Evolutionary conservation across 2,888 invertebrate species (phyloP), one percentile per base, ranked within the genome.

Genomic region (Plagiodera versicolora): DNA sequence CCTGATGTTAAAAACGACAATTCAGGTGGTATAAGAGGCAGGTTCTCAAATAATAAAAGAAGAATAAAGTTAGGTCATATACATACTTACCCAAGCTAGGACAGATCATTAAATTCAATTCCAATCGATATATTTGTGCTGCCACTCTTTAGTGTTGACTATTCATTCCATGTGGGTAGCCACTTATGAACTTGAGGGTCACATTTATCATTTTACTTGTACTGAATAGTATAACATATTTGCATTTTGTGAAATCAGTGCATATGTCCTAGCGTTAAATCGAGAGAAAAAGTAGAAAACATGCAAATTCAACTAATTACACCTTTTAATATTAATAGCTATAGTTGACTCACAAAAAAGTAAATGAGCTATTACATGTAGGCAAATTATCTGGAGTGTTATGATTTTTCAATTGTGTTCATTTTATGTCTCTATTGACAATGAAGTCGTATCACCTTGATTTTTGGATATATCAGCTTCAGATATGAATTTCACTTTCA

Each of bases 151-250:
- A 20, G 28, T 45, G 46, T 57, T 57, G 54, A 32, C 61, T 60
- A 64, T 64, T 63, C 62, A 65, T 49, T 55, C 47, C 32, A 50
- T 58, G 69, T 69, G 61, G 69, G 66, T 55, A 60, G 68, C 55
- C 56, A 61, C 48, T 57, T 56, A 49, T 39, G 39, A 58, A 66
- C 67, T 66, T 56, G 46, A 64, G 65, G 64, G 64, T 62, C 65
- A 53, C 65, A 70, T 70, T 66, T 64, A 70, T 70, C 69, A 65
- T 63, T 60, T 58, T 61, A 51, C 56, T 14, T 39, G 14, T 39
- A 14, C 39, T 39, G 39, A 3, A 39, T 14, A 39, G 58, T 58
- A 63, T 35, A n/a, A n/a, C n/a, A n/a, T 55, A 60, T 56, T 56
- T 48, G 32, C 56, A 52, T 56, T 56, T 52, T 45, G 56, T 47